Evolutionary conservation across 2,888 invertebrate genomes (phyloP).

Genomic region (Helicoverpa assulta): DNA sequence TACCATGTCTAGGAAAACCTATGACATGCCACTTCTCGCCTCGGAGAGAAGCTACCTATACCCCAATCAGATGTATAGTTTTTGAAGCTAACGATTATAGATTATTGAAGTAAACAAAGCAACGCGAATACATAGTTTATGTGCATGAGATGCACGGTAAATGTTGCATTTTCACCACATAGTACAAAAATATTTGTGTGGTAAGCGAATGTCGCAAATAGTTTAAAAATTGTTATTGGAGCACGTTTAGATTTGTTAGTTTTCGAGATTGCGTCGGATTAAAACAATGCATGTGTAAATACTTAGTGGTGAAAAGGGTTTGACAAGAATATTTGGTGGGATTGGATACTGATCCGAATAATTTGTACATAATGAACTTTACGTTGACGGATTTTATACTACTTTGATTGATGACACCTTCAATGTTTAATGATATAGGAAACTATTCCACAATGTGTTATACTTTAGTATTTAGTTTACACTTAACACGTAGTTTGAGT

Average conservation of each 20-base stretch:
- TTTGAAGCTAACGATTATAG: constrained; percentile 25
- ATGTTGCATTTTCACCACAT: constrained; percentile 49
- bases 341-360: constrained; percentile 34
- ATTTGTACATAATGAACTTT: constrained; percentile 45
- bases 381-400: constrained; percentile 21
- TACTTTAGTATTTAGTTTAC: constrained; percentile 24
- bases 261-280: constrained; percentile 23
- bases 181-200: constrained; percentile 58
- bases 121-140: constrained; percentile 13
- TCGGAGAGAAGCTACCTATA: not conserved
- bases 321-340: constrained; percentile 18
- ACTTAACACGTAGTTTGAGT: constrained; percentile 27
- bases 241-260: constrained; percentile 25
- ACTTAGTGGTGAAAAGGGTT: constrained; percentile 58
- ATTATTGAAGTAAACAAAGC: constrained; percentile 11
- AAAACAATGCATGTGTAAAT: constrained; percentile 45
- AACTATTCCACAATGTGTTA: constrained; percentile 37
- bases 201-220: constrained; percentile 33
- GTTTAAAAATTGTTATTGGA: constrained; percentile 32
- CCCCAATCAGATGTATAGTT: constrained; percentile 29
- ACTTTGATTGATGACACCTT: constrained; percentile 33
- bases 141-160: constrained; percentile 44
- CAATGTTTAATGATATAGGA: constrained; percentile 26
- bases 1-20: not conserved
- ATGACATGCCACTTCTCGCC: not conserved